These are phyloP conservation scores for Lagocephalus sceleratus DNA, from an alignment of 2,797 vertebrate genomes.

Conservation along the genomic window DNA sequence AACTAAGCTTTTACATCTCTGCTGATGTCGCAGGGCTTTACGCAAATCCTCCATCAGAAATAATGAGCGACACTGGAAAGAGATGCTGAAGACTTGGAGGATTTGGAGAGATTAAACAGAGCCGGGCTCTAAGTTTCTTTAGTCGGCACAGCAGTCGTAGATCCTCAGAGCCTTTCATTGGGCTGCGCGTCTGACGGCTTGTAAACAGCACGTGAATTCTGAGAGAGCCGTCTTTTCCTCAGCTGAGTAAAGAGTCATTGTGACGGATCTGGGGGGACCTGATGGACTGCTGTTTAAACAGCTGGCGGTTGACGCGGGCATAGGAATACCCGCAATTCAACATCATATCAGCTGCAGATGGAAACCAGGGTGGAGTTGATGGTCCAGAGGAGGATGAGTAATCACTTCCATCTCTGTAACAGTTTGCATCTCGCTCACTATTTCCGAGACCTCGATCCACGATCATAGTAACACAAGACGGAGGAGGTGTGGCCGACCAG, in stretches of 20 bases:
- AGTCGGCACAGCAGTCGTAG: neutral
- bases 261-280: conserved; percentile 5
- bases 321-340: neutral
- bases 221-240: conserved; percentile 14
- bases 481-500: too few species aligned
- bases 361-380: too few species aligned
- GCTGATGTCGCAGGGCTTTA: conserved; percentile 34
- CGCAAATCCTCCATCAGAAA: conserved; percentile 36
- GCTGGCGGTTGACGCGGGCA: neutral
- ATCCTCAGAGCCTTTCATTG: neutral
- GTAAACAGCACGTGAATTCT: neutral
- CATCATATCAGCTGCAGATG: neutral
- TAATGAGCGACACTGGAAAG: conserved; percentile 24
- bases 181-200: neutral
- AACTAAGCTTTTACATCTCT: conserved; percentile 50
- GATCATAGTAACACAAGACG: too few species aligned
- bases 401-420: too few species aligned
- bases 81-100: conserved; percentile 24
- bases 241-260: conserved; percentile 48
- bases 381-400: too few species aligned
- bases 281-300: neutral
- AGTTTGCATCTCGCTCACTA: too few species aligned
- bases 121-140: conserved; percentile 16
- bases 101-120: conserved; percentile 42
- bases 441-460: too few species aligned